Evolutionary conservation across 2,113 vertebrate genomes (phyloP).

Genomic region (Melanerpes formicivorus): DNA sequence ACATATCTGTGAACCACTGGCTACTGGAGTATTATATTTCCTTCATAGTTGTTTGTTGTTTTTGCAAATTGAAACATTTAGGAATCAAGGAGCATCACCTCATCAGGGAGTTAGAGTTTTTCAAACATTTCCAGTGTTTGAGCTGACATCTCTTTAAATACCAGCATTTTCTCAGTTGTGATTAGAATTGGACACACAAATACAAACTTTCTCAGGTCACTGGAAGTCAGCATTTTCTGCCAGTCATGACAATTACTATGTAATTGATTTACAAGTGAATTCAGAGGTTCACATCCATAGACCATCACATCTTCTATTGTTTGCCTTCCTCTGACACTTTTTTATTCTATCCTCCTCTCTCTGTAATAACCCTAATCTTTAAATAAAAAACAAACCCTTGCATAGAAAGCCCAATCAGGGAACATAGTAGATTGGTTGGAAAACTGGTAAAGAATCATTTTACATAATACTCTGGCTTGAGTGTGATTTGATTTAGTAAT

Average conservation of each 20-base stretch:
- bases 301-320: fast-evolving
- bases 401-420: background rate
- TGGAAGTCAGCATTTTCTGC: background rate
- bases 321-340: fast-evolving
- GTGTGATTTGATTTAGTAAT: background rate
- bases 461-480: background rate
- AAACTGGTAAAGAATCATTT: background rate
- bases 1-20: background rate
- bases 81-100: background rate
- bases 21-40: background rate
- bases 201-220: background rate
- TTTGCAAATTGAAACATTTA: background rate
- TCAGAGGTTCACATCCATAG: background rate
- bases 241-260: background rate
- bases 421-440: background rate
- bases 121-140: background rate
- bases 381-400: background rate
- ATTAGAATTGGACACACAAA: background rate
- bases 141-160: background rate
- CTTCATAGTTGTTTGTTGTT: background rate
- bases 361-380: background rate
- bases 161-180: background rate
- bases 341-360: background rate
- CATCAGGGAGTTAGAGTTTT: background rate
- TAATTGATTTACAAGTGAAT: background rate